These are phyloP conservation scores for Lacerta viridis DNA, from an alignment of 2,797 vertebrate species.

Conservation along the genomic window DNA sequence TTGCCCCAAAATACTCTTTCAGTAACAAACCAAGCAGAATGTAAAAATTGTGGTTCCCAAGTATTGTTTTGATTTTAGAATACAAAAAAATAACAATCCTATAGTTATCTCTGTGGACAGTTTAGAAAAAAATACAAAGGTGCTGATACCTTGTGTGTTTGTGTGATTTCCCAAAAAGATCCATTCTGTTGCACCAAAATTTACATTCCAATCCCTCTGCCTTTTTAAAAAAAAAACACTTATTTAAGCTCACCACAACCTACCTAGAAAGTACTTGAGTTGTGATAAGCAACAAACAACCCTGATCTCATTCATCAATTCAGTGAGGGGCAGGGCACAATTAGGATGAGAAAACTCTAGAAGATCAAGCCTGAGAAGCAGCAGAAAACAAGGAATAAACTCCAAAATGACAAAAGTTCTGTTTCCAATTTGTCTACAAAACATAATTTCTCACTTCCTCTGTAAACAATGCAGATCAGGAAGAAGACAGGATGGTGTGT, in stretches of 20 bases:
- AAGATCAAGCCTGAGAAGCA: conserved; percentile 24
- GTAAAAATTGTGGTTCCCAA: background rate
- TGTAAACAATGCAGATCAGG: background rate
- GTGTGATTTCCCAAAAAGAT: background rate
- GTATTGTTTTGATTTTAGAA: background rate
- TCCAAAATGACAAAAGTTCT: background rate
- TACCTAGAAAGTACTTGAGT: background rate
- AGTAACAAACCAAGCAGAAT: background rate
- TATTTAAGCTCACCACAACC: background rate
- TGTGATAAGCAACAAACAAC: background rate
- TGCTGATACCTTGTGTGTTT: background rate
- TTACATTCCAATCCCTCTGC: no score
- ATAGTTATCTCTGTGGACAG: background rate
- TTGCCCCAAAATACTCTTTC: background rate
- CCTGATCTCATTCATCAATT: background rate
- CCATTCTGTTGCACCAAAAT: background rate
- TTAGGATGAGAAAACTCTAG: background rate
- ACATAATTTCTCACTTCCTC: background rate
- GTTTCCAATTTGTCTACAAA: background rate
- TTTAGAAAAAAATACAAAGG: background rate
- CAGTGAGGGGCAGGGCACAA: background rate
- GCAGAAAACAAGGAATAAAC: accelerated
- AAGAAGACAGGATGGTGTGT: conserved; percentile 1
- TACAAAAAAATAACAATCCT: conserved; percentile 10
- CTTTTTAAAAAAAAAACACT: background rate